Percentiles rank a stretch among this genome's conserved stretches.
Evolutionary conservation across 2,113 vertebrate genomes (phyloP).

Genomic region (Ciconia boyciana): DNA sequence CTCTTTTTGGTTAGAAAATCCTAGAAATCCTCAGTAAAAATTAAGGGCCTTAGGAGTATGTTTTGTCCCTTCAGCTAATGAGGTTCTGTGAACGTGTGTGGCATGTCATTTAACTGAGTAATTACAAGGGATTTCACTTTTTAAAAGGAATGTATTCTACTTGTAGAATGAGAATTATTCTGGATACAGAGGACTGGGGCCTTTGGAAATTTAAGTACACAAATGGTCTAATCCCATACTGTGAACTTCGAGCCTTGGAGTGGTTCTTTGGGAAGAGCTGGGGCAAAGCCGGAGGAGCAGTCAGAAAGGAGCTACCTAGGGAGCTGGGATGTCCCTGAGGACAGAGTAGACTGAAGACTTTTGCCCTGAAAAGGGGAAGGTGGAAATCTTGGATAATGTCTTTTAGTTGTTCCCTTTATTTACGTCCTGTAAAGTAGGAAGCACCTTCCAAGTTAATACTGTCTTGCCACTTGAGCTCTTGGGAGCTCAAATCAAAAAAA

Average conservation of each 20-base stretch:
- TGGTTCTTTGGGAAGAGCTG: neutral
- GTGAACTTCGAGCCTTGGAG: neutral
- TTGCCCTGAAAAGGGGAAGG: neutral
- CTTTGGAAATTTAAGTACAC: neutral
- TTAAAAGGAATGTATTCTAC: neutral
- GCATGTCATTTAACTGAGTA: neutral
- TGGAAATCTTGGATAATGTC: neutral
- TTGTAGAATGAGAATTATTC: neutral
- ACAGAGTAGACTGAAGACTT: neutral
- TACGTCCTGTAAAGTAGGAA: neutral
- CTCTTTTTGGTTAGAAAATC: neutral
- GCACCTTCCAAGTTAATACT: neutral
- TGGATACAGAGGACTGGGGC: neutral
- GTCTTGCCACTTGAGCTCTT: neutral
- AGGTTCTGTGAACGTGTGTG: neutral
- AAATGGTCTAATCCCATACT: neutral
- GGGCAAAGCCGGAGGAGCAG: neutral
- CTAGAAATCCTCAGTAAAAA: neutral
- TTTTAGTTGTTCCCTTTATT: neutral
- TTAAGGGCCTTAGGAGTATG: neutral
- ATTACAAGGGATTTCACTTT: neutral
- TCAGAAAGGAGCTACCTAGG: neutral
- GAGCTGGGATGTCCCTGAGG: neutral
- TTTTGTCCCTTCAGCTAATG: neutral
- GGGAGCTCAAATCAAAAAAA: neutral